A percentile compares a stretch with the other conserved stretches of the same genome.
These are phyloP conservation scores for Virgularia gustaviana DNA, from an alignment of 92 coral and sea anemone species.

Conservation along the genomic window DNA sequence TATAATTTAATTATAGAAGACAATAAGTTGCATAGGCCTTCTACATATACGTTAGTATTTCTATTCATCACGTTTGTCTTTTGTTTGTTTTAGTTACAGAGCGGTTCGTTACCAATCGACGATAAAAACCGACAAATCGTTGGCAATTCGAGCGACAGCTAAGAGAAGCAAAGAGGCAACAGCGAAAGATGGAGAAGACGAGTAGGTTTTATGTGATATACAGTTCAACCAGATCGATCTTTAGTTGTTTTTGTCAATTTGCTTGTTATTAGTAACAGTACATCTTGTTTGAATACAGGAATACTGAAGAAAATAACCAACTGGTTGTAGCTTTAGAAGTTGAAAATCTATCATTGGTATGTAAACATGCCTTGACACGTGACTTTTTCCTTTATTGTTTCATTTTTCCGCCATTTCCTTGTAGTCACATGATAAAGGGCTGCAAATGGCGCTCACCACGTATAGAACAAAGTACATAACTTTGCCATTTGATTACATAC, in stretches of 20 bases:
- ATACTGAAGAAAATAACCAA: constrained; percentile 67
- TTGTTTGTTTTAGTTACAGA: constrained; percentile 63
- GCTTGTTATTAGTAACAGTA: background rate
- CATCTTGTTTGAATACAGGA: background rate
- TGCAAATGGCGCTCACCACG: too few species aligned
- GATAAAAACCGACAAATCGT: constrained; percentile 64
- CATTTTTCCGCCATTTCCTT: background rate
- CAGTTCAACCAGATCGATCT: too few species aligned
- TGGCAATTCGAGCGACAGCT: constrained; percentile 83
- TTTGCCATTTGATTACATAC: too few species aligned
- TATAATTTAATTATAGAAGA: too few species aligned
- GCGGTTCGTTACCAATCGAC: constrained; percentile 85
- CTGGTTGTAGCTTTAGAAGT: constrained; percentile 75
- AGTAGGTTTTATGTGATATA: constrained; percentile 27
- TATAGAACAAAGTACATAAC: too few species aligned
- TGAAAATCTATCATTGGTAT: constrained; percentile 75
- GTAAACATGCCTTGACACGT: background rate
- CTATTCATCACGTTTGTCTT: background rate
- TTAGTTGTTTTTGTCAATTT: too few species aligned
- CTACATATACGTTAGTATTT: background rate
- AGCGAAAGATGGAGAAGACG: constrained; percentile 10
- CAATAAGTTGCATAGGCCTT: background rate
- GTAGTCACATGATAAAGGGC: too few species aligned
- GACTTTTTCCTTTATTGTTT: background rate
- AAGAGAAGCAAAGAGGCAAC: constrained; percentile 76